Evolutionary conservation across 2,888 invertebrate genomes (phyloP).

Genomic region (Agriotes lineatus): DNA sequence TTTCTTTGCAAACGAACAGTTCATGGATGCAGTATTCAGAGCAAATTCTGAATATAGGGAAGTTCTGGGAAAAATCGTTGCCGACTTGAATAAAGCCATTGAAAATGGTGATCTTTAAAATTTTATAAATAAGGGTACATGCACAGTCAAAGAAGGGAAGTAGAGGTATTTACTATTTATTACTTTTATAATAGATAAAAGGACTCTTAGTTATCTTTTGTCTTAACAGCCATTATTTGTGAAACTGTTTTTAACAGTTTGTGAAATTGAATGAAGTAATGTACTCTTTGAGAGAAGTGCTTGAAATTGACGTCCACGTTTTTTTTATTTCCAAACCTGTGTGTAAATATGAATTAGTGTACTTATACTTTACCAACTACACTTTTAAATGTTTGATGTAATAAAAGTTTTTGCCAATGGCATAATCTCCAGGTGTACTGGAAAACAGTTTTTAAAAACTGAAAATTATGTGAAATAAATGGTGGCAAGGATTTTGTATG

Average conservation of each 20-base stretch:
- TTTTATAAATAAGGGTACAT: not conserved
- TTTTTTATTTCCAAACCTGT: not conserved
- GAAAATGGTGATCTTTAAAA: conserved; percentile 72
- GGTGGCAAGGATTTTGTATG: conserved; percentile 4
- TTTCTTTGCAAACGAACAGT: conserved; percentile 73
- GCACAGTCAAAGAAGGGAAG: not conserved
- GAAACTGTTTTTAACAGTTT: too few relatives aligned
- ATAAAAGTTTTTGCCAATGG: conserved; percentile 10
- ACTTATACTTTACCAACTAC: conserved; percentile 8
- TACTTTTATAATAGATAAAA: conserved; percentile 2
- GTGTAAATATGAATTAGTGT: conserved; percentile 13
- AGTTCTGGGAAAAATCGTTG: conserved; percentile 73
- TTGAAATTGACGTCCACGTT: conserved; percentile 7
- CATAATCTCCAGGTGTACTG: too few relatives aligned
- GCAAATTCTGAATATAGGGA: conserved; percentile 74
- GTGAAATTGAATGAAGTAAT: too few relatives aligned
- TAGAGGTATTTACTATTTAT: conserved; percentile 22
- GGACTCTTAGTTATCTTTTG: too few relatives aligned
- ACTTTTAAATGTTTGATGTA: conserved; percentile 14
- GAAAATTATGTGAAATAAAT: not conserved
- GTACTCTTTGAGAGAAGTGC: conserved; percentile 1
- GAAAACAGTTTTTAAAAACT: not conserved
- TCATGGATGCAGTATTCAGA: conserved; percentile 76
- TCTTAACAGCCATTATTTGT: not conserved
- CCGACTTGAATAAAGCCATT: conserved; percentile 76